These are phyloP conservation scores for Phasianus colchicus DNA, from an alignment of 2,113 vertebrate genomes.

Conservation along the genomic window DNA sequence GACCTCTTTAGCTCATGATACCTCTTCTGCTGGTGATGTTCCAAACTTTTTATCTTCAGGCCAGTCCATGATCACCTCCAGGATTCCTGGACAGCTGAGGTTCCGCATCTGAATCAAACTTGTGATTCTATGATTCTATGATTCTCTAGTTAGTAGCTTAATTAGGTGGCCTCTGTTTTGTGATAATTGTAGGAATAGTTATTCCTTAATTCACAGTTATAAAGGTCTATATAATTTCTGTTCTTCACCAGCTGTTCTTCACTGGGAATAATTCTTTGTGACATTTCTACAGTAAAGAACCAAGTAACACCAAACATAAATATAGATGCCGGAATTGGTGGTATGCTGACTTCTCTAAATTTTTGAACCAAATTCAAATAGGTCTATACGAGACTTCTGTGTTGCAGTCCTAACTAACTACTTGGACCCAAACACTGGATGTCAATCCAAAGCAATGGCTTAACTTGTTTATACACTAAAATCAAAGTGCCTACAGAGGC, in stretches of 20 bases:
- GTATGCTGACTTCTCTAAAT: not conserved
- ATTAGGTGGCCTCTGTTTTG: not conserved
- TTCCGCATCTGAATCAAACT: too few species aligned
- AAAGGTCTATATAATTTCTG: not conserved
- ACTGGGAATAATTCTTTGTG: not conserved
- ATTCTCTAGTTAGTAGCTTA: not conserved
- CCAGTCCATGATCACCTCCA: too few species aligned
- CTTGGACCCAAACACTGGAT: not conserved
- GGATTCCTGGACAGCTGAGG: too few species aligned
- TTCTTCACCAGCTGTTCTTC: not conserved
- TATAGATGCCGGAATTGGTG: not conserved
- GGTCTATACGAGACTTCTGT: not conserved
- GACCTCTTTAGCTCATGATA: too few species aligned
- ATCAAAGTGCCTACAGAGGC: not conserved
- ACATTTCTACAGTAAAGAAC: not conserved
- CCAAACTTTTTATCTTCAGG: too few species aligned
- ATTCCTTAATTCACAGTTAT: not conserved
- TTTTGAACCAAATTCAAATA: not conserved
- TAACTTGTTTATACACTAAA: not conserved
- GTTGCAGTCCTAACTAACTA: not conserved
- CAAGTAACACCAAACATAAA: not conserved
- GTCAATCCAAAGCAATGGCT: not conserved
- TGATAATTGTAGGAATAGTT: not conserved
- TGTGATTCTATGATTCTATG: too few species aligned
- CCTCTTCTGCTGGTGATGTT: too few species aligned